Conservation (phyloP, 2,888 invertebrate species). For the Pollenia labialis region DNA sequence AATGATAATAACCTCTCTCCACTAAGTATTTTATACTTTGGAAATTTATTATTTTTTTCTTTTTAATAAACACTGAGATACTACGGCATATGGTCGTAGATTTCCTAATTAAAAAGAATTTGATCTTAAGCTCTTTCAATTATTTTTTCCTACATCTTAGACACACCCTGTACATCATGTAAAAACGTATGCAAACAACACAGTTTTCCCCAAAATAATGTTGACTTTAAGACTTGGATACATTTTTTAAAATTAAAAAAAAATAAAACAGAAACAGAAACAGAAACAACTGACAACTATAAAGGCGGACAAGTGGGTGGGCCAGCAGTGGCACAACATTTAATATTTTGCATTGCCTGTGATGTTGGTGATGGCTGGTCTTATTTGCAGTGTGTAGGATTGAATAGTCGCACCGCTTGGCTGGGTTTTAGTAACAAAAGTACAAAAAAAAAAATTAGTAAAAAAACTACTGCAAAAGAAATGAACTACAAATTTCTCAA, state of each 20-base stretch:
- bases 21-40: no score
- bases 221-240: slow-evolving; percentile 26
- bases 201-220: not conserved
- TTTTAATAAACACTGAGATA: no score
- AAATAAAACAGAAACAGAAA: slow-evolving; percentile 11
- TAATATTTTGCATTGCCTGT: slow-evolving; percentile 50
- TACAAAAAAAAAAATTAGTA: not conserved
- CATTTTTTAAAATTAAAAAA: slow-evolving; percentile 10
- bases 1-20: no score
- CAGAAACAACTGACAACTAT: slow-evolving; percentile 31
- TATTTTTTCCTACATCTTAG: not conserved
- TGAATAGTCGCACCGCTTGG: slow-evolving; percentile 39
- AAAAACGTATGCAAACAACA: not conserved
- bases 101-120: no score
- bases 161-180: slow-evolving; percentile 10
- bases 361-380: slow-evolving; percentile 24
- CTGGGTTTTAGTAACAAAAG: slow-evolving; percentile 42
- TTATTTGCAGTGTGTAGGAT: slow-evolving; percentile 27
- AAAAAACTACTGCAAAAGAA: slow-evolving; percentile 61
- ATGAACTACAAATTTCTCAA: slow-evolving; percentile 84
- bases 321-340: slow-evolving; percentile 52
- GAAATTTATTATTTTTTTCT: no score
- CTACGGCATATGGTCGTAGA: no score
- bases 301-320: slow-evolving; percentile 61
- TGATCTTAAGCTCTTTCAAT: not conserved